Evolutionary conservation across 2,888 invertebrate genomes (phyloP), one percentile per base, ranked within the genome.

Genomic region (Caenorhabditis doughertyi): DNA sequence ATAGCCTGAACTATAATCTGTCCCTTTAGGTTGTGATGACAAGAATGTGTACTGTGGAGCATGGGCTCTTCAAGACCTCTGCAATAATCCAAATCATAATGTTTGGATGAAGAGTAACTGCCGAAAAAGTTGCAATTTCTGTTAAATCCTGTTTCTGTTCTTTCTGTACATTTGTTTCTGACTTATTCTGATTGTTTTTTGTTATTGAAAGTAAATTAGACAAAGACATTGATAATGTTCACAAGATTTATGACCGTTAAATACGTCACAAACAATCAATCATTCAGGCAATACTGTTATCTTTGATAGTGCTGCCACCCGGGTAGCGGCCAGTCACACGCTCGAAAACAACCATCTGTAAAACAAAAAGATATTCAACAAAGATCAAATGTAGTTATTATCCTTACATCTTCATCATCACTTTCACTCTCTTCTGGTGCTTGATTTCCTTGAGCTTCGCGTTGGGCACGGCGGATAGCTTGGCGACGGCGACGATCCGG

Each of bases 41-140:
- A 86, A 81, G 42, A 89, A 89, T 70, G 86, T 91, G 13, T 91
- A 90, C 73, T 91, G 91, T 67, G 91, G 91, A 11, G 87, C 88
- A 8, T 91, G 91, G 91, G 89, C 90, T 21, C 81, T 87, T 2
- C 76, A 83, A 27, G 81, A 85, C 44, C 81, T 89, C 8, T 91
- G 91, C 58, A 82, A 74, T 3, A 81, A 84, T 27, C 64, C 86
- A 23, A 80, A 70, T 32, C 84, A 90, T 55, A 85, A 83, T 39
- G 84, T 84, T 32, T 91, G 89, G 89, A 88, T 91, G 84, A 53
- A 58, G 21, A 84, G 65, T 42, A 91, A 91, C 62, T 91, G 91
- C 49, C 71, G 83, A 53, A 91, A 91, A 67, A 89, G 89, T 62
- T 91, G 90, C 55, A 88, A 86, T 71, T 73, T 85, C 16, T 90